Percentiles rank a stretch among this genome's conserved stretches.
Evolutionary conservation across 2,113 vertebrate genomes (phyloP).

Genomic region (Pedionomus torquatus): DNA sequence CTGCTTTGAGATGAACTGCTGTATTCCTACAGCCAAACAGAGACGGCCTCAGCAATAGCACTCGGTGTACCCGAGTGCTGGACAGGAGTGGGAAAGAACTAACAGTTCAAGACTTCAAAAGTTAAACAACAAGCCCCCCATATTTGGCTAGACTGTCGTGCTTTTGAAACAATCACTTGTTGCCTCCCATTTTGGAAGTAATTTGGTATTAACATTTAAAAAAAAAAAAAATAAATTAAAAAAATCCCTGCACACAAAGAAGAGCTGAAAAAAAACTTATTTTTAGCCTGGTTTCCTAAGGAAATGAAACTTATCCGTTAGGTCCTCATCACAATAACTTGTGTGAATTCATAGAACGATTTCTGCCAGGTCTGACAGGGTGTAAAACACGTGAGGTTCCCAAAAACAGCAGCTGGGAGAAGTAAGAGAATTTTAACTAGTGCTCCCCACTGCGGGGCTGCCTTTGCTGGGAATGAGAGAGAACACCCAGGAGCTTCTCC

Average conservation of each 20-base stretch:
- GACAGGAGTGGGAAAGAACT: not conserved
- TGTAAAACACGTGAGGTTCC: not conserved
- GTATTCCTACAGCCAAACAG: not conserved
- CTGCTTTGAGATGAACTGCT: not conserved
- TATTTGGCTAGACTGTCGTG: not conserved
- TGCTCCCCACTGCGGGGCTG: not conserved
- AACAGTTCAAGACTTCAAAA: not conserved
- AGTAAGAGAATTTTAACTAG: not conserved
- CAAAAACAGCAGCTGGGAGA: not conserved
- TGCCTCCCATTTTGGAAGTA: not conserved
- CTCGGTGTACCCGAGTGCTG: not conserved
- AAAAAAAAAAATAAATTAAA: not conserved
- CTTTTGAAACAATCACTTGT: not conserved
- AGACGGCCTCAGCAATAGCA: not conserved
- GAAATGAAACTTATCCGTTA: constrained; percentile 67
- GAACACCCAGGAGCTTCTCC: not conserved
- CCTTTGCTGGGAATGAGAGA: not conserved
- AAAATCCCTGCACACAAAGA: not conserved
- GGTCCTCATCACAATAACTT: constrained; percentile 43
- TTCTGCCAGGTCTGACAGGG: constrained; percentile 42
- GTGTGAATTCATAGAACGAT: constrained; percentile 18
- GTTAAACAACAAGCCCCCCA: not conserved
- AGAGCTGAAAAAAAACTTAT: constrained; percentile 13
- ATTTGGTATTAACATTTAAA: not conserved
- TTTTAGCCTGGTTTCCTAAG: constrained; percentile 66